Evolutionary conservation across 2,888 invertebrate species (phyloP), one percentile per base, ranked within the genome.

Genomic region (Norana najaformis): DNA sequence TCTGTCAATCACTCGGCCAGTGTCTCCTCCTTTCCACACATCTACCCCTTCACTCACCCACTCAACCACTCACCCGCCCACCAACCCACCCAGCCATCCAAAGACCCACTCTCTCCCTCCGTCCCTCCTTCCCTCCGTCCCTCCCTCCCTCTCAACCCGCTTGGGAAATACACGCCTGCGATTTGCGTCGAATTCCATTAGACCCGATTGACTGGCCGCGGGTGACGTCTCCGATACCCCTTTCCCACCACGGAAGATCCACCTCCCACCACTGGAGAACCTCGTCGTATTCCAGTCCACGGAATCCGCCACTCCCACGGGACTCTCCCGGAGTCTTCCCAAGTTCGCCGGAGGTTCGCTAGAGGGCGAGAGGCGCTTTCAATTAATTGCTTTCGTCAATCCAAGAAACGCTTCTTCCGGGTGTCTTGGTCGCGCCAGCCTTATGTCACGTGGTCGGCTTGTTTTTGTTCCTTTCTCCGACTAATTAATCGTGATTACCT

Each of bases 171-270:
- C 36, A 85, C 85, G 35, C 34, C 35, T 35, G 37, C 85, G 85
- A 85, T 85, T 85, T 85, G 85, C 37, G 85, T 85, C 36, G 85
- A 85, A 85, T 85, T 85, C 85, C 85, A 85, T 85, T 85, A 85
- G 85, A 85, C 37, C 37, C 85, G 85, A 85, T 35, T 37, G 85
- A 85, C 85, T 85, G 85, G 36, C 85, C 85, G 85, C 85, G 20
- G 85, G 69, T 47, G 47, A 30, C 69, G 30, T 30, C n/a, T 69
- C 69, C n/a, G 3, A 69, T 69, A 3, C n/a, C 69, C n/a, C 69
- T 69, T 69, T 69, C n/a, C 69, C 69, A 69, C 69, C 69, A 69
- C 69, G 30, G 8, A 69, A 69, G 69, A 69, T n/a, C 69, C 69
- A 16, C 69, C 69, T n/a, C 69, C 69, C 69, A 69, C n/a, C 69